Base-by-base conservation (phyloP, 1,140 invertebrate species). In the Neotoxoptera formosana region DNA sequence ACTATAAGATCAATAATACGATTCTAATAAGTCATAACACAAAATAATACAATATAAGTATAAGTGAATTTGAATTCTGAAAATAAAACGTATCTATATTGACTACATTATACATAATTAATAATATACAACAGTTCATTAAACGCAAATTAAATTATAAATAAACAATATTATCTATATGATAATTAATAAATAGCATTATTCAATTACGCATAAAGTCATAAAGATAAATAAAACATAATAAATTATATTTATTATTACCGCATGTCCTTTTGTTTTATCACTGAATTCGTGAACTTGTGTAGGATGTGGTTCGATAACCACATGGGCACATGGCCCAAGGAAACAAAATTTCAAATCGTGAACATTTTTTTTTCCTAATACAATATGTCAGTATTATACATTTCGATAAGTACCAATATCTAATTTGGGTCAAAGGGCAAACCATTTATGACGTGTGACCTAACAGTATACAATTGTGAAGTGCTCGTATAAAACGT, bases 391-490 rank as follows among this genome's bases (percentile, higher is more conserved):
- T 30, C 9, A 41, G n/a, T 53, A 53, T 34, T 21, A 34, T 53
- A 53, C 48, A 36, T 89, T 53, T n/a, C 20, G 8, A 89, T 53
- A 89, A 47, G 34, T 53, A 41, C 41, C 41, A 2, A 36, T 36
- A 89, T 89, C 48, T 34, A 53, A 89, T 89, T 53, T 51, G 4
- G 48, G 48, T 53, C 20, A 20, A 53, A 88, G 30, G n/a, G 45
- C 47, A 88, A 88, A 88, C 25, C 47, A 48, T 88, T 88, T 88
- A 88, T 88, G n/a, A 47, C 14, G 9, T 86, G 81, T 36, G 81
- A 9, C 56, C 3, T 60, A 60, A 60, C 25, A 67, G 30, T 17
- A 67, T n/a, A 67, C 30, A 67, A 67, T 84, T 9, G 3, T 23
- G 9, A 7, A 45, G 8, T 45, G 36, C 36, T 84, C 23, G 23